phyloP scores from a whole-genome alignment of 2,888 invertebrate species.

The Coelogynopora nodosa region DNA sequence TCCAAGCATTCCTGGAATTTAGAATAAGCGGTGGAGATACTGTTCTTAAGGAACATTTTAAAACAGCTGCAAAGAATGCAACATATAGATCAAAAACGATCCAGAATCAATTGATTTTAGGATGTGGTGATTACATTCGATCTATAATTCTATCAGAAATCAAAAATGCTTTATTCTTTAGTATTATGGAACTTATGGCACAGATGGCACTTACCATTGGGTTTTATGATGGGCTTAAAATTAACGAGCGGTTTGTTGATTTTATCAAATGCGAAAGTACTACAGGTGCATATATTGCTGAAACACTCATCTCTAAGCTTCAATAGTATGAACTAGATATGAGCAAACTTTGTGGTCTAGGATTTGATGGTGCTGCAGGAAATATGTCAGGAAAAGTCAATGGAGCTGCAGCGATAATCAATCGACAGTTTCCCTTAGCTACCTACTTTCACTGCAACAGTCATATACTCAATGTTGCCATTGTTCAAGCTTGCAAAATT shows the following conservation, averaged over 20 bases:
- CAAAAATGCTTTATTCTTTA: neutral
- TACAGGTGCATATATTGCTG: neutral
- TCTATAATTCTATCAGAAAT: neutral
- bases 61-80: neutral
- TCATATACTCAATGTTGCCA: neutral
- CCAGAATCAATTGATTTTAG: neutral
- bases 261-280: neutral
- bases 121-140: neutral
- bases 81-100: neutral
- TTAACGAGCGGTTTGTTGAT: neutral
- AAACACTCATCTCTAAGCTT: neutral
- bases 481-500: neutral
- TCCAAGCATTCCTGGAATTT: neutral
- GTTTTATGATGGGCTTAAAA: neutral
- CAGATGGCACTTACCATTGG: neutral
- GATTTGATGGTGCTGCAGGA: neutral
- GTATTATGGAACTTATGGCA: neutral
- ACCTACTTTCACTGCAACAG: neutral
- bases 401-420: neutral
- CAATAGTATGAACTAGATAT: neutral
- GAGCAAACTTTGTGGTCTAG: neutral
- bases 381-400: neutral
- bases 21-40: neutral
- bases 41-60: constrained; percentile 64
- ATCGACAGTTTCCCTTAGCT: neutral